phyloP scores from a whole-genome alignment of 2,113 vertebrate species.

The Alectura lathami region DNA sequence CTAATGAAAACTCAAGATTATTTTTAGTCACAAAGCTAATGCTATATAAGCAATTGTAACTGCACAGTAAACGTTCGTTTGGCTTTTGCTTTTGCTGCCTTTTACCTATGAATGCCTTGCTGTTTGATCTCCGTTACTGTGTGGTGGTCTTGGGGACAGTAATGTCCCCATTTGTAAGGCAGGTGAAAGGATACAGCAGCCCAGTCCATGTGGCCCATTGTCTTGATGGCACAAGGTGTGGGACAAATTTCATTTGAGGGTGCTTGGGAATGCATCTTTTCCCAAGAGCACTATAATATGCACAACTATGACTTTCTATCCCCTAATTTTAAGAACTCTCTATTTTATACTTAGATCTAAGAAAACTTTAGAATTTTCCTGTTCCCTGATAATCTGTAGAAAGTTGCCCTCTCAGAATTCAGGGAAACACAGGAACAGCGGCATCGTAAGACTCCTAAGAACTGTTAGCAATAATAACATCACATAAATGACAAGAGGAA shows the following conservation, averaged over 20 bases:
- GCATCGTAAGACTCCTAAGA: neutral
- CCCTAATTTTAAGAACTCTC: neutral
- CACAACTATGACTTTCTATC: neutral
- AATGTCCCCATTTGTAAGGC: neutral
- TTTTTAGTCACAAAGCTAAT: too few species aligned
- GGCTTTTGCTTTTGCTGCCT: too few species aligned
- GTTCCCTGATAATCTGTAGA: neutral
- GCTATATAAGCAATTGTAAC: too few species aligned
- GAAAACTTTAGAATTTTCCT: neutral
- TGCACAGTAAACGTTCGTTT: too few species aligned
- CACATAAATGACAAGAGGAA: neutral
- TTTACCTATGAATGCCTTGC: too few species aligned
- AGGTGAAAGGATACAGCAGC: neutral
- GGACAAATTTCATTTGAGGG: neutral
- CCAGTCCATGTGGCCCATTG: neutral
- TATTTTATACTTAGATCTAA: neutral
- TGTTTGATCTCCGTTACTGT: too few species aligned
- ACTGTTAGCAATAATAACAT: neutral
- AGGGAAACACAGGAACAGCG: neutral
- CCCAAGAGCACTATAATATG: neutral
- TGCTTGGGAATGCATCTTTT: neutral
- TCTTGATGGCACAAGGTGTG: neutral
- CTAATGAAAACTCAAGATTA: too few species aligned
- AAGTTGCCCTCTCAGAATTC: neutral
- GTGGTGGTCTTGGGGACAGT: neutral